Percentiles rank a stretch among this genome's conserved stretches.
Conservation (phyloP, 2,888 invertebrate species). For the Pinctada fucata region DNA sequence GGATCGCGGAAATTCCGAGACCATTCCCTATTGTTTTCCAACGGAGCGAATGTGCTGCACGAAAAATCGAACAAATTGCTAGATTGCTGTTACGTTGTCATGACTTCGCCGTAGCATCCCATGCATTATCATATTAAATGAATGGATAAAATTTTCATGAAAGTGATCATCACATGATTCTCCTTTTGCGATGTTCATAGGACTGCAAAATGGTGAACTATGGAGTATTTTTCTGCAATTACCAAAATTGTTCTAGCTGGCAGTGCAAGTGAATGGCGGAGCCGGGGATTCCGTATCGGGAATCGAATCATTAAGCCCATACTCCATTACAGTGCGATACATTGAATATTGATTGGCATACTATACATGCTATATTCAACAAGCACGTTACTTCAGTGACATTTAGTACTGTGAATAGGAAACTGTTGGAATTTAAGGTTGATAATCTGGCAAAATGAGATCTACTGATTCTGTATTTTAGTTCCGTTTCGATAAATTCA, state of each 20-base stretch:
- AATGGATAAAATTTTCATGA: conserved; percentile 45
- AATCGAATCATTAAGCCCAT: conserved; percentile 19
- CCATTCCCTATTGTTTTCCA: not conserved
- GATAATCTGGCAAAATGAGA: not conserved
- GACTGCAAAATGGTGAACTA: conserved; percentile 38
- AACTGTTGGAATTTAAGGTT: conserved; percentile 25
- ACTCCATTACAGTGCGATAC: conserved; percentile 23
- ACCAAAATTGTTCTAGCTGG: conserved; percentile 17
- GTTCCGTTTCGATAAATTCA: not conserved
- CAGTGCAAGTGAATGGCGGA: not conserved
- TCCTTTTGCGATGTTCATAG: conserved; percentile 30
- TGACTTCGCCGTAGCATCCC: conserved; percentile 40
- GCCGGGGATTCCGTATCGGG: conserved; percentile 12
- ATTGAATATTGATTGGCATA: conserved; percentile 25
- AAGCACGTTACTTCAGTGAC: conserved; percentile 24
- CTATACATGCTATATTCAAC: conserved; percentile 24
- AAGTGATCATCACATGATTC: conserved; percentile 38
- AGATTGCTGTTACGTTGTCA: conserved; percentile 44
- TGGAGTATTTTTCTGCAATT: conserved; percentile 21
- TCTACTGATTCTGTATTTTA: not conserved
- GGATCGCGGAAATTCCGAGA: conserved; percentile 10
- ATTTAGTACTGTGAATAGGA: conserved; percentile 9
- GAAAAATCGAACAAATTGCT: conserved; percentile 45
- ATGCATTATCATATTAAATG: conserved; percentile 46
- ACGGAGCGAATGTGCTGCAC: conserved; percentile 10